Conservation (phyloP, 2,113 vertebrate genomes). For the Trachemys scripta region DNA sequence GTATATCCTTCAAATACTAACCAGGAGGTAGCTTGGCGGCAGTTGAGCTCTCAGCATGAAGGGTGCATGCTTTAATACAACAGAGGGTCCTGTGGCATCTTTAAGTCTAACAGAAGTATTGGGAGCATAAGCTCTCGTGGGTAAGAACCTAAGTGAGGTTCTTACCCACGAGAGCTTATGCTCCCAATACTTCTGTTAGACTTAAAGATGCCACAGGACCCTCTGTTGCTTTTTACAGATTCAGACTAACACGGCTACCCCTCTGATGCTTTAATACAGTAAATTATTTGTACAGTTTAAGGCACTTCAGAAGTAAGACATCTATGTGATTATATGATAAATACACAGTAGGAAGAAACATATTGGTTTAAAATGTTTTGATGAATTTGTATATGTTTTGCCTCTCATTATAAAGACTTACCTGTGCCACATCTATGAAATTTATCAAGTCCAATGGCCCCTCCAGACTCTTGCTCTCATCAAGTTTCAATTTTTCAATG, state of each 20-base stretch:
- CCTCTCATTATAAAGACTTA: slow-evolving; percentile 64
- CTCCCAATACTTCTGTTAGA: too few relatives aligned
- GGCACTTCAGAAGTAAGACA: not conserved
- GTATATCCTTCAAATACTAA: not conserved
- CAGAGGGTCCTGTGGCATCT: too few relatives aligned
- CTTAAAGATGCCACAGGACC: too few relatives aligned
- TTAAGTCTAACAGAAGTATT: too few relatives aligned
- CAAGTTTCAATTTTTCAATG: slow-evolving; percentile 90
- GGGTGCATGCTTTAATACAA: too few relatives aligned
- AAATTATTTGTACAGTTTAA: not conserved
- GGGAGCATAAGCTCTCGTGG: too few relatives aligned
- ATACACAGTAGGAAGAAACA: not conserved
- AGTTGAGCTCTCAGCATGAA: not conserved
- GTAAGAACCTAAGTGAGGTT: too few relatives aligned
- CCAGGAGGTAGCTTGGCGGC: not conserved
- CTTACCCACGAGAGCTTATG: too few relatives aligned
- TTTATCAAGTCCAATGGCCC: slow-evolving; percentile 95
- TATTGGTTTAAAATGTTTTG: not conserved
- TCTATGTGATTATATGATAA: not conserved
- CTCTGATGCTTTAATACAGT: not conserved
- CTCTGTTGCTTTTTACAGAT: too few relatives aligned
- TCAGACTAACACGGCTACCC: too few relatives aligned
- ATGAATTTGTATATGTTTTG: not conserved
- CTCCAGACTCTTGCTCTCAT: slow-evolving; percentile 89
- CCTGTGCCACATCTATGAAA: slow-evolving; percentile 96